phyloP scores from a whole-genome alignment of 53 echinoderm and acorn worm species.

The Echinometra lucunter region DNA sequence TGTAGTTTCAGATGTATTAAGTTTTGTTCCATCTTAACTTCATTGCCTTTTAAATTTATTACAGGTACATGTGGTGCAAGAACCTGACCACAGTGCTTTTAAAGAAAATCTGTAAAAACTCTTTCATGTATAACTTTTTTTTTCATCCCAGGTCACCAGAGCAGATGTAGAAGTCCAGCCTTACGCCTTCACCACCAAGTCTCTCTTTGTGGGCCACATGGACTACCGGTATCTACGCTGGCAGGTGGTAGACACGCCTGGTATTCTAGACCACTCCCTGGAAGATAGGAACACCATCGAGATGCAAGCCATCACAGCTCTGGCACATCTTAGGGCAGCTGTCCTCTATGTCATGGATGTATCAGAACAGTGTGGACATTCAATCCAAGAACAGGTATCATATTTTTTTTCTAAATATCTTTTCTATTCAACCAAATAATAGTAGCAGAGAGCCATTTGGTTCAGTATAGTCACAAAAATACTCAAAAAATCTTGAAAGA shows the following conservation, averaged over 20 bases:
- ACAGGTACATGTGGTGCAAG: too few species aligned
- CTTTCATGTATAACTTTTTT: too few species aligned
- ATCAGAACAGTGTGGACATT: slow-evolving; percentile 97
- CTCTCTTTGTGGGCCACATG: slow-evolving; percentile 96
- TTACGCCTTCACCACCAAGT: slow-evolving; percentile 99
- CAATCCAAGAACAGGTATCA: slow-evolving; percentile 90
- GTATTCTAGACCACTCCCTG: slow-evolving; percentile 92
- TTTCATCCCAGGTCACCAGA: slow-evolving; percentile 84
- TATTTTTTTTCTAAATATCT: neutral
- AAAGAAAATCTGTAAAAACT: too few species aligned
- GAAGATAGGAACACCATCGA: slow-evolving; percentile 98
- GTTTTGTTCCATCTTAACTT: too few species aligned
- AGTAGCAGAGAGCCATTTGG: too few species aligned
- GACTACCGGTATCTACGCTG: slow-evolving; percentile 97
- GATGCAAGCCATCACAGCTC: slow-evolving; percentile 99
- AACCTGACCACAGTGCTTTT: too few species aligned
- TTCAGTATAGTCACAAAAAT: too few species aligned
- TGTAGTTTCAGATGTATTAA: too few species aligned
- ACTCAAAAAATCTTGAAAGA: too few species aligned
- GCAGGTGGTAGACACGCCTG: slow-evolving; percentile 98
- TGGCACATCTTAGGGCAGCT: slow-evolving; percentile 90
- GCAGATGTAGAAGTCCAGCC: slow-evolving; percentile 98
- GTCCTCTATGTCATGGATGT: slow-evolving; percentile 89
- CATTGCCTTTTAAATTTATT: too few species aligned
- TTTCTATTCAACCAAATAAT: too few species aligned